A percentile compares a stretch with the other conserved stretches of the same genome.
These are phyloP conservation scores for Solea senegalensis DNA, from an alignment of 2,113 vertebrate genomes.

Conservation along the genomic window DNA sequence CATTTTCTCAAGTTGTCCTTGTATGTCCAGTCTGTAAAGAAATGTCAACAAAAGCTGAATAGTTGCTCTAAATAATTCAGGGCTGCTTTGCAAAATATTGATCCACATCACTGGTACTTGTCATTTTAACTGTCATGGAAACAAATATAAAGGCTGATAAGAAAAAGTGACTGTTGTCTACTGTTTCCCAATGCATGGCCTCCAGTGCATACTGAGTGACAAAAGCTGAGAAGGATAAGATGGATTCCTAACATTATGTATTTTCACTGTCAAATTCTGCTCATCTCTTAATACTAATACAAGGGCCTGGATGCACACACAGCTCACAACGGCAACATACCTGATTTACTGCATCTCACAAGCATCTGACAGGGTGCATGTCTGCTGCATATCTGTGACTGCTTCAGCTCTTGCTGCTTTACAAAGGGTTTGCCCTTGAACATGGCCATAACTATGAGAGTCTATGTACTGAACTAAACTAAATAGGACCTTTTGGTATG, in stretches of 20 bases:
- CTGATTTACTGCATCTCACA: background rate
- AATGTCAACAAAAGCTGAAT: constrained; percentile 16
- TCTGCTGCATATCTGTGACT: too few relatives aligned
- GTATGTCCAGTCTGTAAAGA: background rate
- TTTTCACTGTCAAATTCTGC: constrained; percentile 1
- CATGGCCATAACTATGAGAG: too few relatives aligned
- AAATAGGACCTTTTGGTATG: too few relatives aligned
- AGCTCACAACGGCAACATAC: background rate
- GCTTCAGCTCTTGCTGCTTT: too few relatives aligned
- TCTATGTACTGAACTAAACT: too few relatives aligned
- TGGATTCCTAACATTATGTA: constrained; percentile 43
- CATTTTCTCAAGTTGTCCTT: constrained; percentile 1
- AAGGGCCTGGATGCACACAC: background rate
- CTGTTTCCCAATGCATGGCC: constrained; percentile 32
- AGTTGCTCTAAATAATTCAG: constrained; percentile 18
- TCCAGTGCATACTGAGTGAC: constrained; percentile 29
- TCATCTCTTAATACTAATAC: constrained; percentile 23
- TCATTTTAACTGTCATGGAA: constrained; percentile 19
- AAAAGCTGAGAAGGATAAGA: constrained; percentile 51
- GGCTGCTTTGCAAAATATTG: constrained; percentile 5
- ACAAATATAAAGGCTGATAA: constrained; percentile 38
- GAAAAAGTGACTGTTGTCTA: constrained; percentile 22
- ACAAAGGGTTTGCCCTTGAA: too few relatives aligned
- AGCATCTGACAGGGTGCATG: background rate
- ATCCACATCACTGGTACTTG: background rate